Evolutionary conservation across 2,797 vertebrate genomes (phyloP), one percentile per base, ranked within the genome.

Genomic region (Sebastes matsubarae): DNA sequence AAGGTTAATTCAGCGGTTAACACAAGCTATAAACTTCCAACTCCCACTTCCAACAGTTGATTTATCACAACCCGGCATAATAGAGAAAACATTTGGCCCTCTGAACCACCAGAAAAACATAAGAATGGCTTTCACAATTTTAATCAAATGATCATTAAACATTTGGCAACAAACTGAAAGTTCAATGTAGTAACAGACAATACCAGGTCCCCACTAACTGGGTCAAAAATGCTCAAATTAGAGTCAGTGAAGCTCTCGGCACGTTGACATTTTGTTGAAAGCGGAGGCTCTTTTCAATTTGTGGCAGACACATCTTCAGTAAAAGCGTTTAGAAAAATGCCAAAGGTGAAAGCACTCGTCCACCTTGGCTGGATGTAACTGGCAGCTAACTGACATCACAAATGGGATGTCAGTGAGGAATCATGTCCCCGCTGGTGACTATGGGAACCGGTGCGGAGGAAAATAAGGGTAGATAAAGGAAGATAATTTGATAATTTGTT

Each of bases 351-450:
- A 61, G 60, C 60, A 13, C 10, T 34, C 2, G 20, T 34, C 60
- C 20, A n/a, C 29, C 27, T 36, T 29, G 30, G 61, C 34, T 27
- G 25, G 6, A 67, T n/a, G 18, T 8, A 72, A 6, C 20, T 25
- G 32, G 9, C 12, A 29, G 5, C 36, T 38, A 13, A 38, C 36
- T 38, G 36, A 38, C 36, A 38, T 32, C 5, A 20, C 60, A 60
- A 27, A 76, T 30, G 13, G 10, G 16, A 54, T 67, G 34, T 10
- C 8, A 27, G 50, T 29, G 18, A 70, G 2, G 24, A 13, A 29
- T 36, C 8, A 16, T 36, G 50, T 74, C n/a, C 20, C 10, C 0
- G 7, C 24, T 46, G 18, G 0, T 32, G 6, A 20, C 1, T 13
- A 4, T 12, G 18, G 4, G 30, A 38, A 25, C 60, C 8, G 20